Evolutionary conservation across 2,113 vertebrate species (phyloP).

Genomic region (Heterocephalus glaber): DNA sequence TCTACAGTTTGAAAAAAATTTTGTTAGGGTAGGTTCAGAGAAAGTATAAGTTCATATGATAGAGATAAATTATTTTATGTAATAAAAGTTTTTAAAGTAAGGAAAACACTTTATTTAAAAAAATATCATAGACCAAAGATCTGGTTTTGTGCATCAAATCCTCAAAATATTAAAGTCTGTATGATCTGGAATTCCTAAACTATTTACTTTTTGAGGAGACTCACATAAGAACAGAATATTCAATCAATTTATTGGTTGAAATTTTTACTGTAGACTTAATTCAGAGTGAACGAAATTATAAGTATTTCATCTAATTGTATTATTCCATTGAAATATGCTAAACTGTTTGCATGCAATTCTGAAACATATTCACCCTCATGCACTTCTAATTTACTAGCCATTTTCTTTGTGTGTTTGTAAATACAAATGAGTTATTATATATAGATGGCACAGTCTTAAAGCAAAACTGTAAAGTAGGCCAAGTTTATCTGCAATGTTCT

Average conservation of each 20-base stretch:
- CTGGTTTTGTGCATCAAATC: neutral
- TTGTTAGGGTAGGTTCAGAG: neutral
- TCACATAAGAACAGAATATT: neutral
- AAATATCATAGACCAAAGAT: neutral
- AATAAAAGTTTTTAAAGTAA: neutral
- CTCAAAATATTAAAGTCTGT: neutral
- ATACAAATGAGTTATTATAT: neutral
- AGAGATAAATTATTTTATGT: conserved; percentile 6
- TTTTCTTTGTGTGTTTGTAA: conserved; percentile 39
- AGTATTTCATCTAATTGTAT: conserved; percentile 43
- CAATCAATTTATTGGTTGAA: neutral
- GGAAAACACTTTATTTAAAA: neutral
- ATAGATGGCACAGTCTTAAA: neutral
- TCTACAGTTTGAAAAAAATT: neutral
- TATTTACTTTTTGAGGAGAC: neutral
- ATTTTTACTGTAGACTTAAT: conserved; percentile 44
- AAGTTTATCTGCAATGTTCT: neutral
- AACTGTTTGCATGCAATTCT: neutral
- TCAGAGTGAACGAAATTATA: conserved; percentile 41
- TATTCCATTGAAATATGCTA: conserved; percentile 39
- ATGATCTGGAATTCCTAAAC: neutral
- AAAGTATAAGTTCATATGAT: neutral
- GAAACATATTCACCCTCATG: neutral
- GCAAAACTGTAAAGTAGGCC: neutral
- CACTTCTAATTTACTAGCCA: neutral